Conservation (phyloP, 2,888 invertebrate genomes). For the Pammene aurita region DNA sequence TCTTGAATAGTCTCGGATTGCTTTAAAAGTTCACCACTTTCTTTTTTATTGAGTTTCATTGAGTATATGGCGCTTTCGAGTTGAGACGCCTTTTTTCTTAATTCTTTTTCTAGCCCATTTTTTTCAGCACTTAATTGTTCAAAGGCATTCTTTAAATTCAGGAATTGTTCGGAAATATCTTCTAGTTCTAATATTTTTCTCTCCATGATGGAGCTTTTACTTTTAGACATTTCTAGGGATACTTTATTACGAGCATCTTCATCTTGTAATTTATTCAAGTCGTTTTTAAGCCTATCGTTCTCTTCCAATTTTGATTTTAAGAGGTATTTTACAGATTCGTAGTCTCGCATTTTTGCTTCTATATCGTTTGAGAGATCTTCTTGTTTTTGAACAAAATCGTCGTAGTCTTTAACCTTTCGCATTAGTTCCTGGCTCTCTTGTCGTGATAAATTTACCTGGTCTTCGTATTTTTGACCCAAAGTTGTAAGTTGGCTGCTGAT, state of each 20-base stretch:
- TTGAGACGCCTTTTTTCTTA: constrained; percentile 52
- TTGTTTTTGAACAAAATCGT: constrained; percentile 51
- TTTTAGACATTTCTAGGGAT: constrained; percentile 55
- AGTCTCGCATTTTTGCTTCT: constrained; percentile 50
- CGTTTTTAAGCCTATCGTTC: constrained; percentile 49
- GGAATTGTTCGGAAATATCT: constrained; percentile 52
- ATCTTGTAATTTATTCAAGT: constrained; percentile 50
- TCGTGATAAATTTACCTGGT: constrained; percentile 54
- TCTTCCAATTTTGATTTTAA: constrained; percentile 51
- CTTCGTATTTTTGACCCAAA: constrained; percentile 54
- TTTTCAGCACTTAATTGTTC: constrained; percentile 56
- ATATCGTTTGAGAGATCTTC: constrained; percentile 50
- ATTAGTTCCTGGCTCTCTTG: constrained; percentile 67
- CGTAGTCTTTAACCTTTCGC: constrained; percentile 58
- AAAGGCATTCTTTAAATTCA: constrained; percentile 53
- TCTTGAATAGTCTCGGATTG: constrained; percentile 53
- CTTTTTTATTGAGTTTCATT: constrained; percentile 54
- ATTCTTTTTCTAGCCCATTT: constrained; percentile 54
- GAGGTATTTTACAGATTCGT: constrained; percentile 50
- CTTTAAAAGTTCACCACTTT: constrained; percentile 57
- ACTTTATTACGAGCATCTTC: constrained; percentile 58
- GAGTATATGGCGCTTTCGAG: constrained; percentile 54
- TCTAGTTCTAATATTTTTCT: constrained; percentile 55
- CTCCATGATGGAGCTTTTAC: constrained; percentile 60
- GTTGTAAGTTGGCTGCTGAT: constrained; percentile 56